Base-by-base conservation (phyloP, 2,113 vertebrate species). In the Salvelinus sp. region DNA sequence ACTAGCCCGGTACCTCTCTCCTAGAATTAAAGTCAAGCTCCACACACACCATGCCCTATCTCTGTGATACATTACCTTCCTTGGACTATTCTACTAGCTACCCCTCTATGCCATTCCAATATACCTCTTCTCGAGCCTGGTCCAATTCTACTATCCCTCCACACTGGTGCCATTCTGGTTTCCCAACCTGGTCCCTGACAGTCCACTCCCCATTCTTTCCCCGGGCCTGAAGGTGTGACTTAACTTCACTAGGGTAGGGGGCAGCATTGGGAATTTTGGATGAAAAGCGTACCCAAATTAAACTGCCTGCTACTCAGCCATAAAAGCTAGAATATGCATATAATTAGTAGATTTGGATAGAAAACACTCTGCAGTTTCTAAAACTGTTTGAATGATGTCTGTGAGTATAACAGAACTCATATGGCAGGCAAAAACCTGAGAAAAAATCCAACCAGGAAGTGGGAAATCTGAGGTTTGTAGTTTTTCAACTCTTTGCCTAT, bases 131-230 rank as follows among this genome's bases (percentile, higher is more conserved):
- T 30, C 14, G 7, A 33, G 66, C 5, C 30, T 68, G 30, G 28
- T 30, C 16, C 64, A 28, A 66, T 18, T 54, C 16, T 68, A 38
- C 65, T 20, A 20, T 14, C 14, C 27, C 14, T 18, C 27, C 10
- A 18, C 25, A 18, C 28, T 20, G 30, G 54, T 74, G 68, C 80
- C 79, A 79, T 79, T 79, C 77, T 81, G 83, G 82, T 50, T 79
- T 83, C 75, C 85, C 76, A 84, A 75, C 50, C 68, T 38, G 79
- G 50, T 73, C 82, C 72, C 82, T 75, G 76, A 79, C 77, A 76
- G 50, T 54, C 74, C 23, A 23, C 44, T 78, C 80, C 69, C 73
- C 73, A 82, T 73, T 72, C 58, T 79, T 81, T 77, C 57, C 27
- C 78, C 76, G 80, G 20, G n/a, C 81, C 76, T 82, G 20, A n/a